Percentiles rank a stretch among this genome's conserved stretches.
These are phyloP conservation scores for Balaeniceps rex DNA, from an alignment of 2,113 vertebrate genomes.

Conservation along the genomic window DNA sequence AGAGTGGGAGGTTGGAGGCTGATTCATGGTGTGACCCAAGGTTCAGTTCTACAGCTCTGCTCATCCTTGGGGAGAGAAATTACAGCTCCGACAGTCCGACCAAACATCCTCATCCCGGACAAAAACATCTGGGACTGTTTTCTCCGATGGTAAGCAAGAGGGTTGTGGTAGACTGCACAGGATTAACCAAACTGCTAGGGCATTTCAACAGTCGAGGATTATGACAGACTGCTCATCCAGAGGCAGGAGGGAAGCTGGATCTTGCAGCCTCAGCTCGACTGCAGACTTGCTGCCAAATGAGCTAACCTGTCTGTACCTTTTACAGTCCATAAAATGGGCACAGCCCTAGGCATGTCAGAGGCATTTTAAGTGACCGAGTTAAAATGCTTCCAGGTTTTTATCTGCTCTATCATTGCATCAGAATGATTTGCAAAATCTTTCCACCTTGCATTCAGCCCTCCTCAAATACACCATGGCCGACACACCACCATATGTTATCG, in stretches of 20 bases:
- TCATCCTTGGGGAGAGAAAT: constrained; percentile 27
- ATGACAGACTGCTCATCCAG: background rate
- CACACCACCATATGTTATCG: accelerated
- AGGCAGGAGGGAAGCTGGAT: background rate
- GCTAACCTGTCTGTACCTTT: background rate
- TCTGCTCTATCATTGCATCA: background rate
- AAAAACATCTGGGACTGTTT: background rate
- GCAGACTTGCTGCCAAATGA: background rate
- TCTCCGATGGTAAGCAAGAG: background rate
- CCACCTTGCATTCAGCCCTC: background rate
- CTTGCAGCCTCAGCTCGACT: background rate
- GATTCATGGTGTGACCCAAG: background rate
- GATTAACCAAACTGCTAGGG: background rate
- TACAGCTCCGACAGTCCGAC: background rate
- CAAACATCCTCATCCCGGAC: background rate
- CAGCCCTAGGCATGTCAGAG: background rate
- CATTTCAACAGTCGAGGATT: background rate
- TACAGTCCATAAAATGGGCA: background rate
- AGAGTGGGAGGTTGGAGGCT: background rate
- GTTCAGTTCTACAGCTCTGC: constrained; percentile 18
- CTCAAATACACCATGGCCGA: accelerated
- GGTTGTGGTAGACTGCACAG: background rate
- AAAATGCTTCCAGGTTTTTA: background rate
- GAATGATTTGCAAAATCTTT: background rate
- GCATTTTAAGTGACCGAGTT: background rate